These are phyloP conservation scores for Brachyhypopomus occidentalis DNA, from an alignment of 2,113 vertebrate species.

Conservation along the genomic window DNA sequence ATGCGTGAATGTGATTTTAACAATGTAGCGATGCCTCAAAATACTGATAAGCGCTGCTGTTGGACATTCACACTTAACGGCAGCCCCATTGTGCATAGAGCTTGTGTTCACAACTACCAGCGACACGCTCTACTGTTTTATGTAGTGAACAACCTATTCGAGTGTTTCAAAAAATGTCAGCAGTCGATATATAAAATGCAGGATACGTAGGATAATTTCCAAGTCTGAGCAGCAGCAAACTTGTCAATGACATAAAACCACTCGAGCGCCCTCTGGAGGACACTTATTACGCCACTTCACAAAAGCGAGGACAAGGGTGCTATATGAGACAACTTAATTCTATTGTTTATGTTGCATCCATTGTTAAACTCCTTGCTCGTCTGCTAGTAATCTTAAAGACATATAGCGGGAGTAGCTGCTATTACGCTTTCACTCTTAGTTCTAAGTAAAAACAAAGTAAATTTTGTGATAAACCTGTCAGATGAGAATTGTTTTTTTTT, in stretches of 20 bases:
- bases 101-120: conserved; percentile 24
- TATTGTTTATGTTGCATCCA: conserved; percentile 1
- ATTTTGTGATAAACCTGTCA: not conserved
- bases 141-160: not conserved
- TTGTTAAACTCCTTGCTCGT: no score
- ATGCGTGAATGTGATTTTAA: no score
- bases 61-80: not conserved
- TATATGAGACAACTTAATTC: not conserved
- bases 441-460: not conserved
- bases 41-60: not conserved
- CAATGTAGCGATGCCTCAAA: not conserved
- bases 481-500: not conserved
- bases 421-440: not conserved
- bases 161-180: not conserved
- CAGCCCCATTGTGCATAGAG: not conserved
- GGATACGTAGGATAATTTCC: not conserved
- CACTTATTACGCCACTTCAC: not conserved
- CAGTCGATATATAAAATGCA: not conserved
- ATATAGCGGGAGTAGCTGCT: not conserved
- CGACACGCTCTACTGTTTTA: not conserved
- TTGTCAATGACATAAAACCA: not conserved
- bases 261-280: conserved; percentile 14
- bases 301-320: not conserved
- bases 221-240: not conserved
- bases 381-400: not conserved